These are phyloP conservation scores for Lanius collurio DNA, from an alignment of 2,113 vertebrate genomes.

Conservation along the genomic window DNA sequence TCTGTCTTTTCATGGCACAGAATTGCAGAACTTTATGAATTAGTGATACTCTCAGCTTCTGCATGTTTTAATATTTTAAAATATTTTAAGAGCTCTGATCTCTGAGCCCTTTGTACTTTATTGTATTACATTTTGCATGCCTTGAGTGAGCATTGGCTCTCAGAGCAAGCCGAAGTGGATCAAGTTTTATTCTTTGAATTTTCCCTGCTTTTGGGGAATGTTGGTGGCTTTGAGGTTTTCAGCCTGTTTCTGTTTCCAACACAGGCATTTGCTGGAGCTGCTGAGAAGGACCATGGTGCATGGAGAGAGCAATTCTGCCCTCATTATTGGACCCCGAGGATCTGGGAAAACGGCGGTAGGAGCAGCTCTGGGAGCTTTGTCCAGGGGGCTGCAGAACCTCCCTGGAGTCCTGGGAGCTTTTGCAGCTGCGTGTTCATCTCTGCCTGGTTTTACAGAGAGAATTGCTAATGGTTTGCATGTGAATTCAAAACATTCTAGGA, in stretches of 20 bases:
- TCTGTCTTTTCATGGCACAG: neutral
- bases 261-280: conserved; percentile 90
- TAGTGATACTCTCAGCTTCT: neutral
- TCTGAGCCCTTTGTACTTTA: neutral
- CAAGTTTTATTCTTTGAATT: neutral
- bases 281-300: conserved; percentile 85
- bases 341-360: conserved; percentile 89
- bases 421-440: neutral
- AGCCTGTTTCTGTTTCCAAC: neutral
- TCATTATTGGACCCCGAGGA: conserved; percentile 91
- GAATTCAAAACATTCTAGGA: neutral
- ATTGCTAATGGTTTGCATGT: neutral
- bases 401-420: neutral
- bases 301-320: conserved; percentile 94
- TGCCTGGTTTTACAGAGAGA: neutral
- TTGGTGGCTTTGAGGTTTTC: neutral
- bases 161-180: neutral
- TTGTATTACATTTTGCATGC: neutral
- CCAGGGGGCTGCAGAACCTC: neutral
- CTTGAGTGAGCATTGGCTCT: neutral
- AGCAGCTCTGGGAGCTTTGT: neutral
- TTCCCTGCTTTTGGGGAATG: neutral
- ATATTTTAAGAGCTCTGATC: neutral
- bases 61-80: neutral
- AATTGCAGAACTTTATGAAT: neutral